Percentiles rank a stretch among this genome's conserved stretches.
Conservation (phyloP, 1,140 invertebrate genomes). For the Cephus cinctus region DNA sequence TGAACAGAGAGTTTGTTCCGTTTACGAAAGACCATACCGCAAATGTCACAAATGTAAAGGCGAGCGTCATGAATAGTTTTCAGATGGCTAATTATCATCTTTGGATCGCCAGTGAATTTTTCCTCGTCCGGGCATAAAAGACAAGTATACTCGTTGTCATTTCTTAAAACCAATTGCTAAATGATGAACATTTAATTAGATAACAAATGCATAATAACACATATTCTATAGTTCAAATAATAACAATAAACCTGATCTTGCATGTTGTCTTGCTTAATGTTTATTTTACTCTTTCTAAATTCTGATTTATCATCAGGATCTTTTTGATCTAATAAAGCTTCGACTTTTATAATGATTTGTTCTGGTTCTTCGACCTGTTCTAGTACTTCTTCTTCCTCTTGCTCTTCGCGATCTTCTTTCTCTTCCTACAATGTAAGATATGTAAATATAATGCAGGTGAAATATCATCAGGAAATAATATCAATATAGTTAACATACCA, state of each 20-base stretch:
- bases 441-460: too few relatives aligned
- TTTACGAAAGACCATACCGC: constrained; percentile 65
- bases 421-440: too few relatives aligned
- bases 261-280: constrained; percentile 11
- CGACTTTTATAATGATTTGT: constrained; percentile 15
- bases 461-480: too few relatives aligned
- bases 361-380: constrained; percentile 9
- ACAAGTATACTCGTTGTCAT: constrained; percentile 61
- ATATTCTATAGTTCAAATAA: too few relatives aligned
- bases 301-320: constrained; percentile 14
- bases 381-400: constrained; percentile 17
- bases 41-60: constrained; percentile 72
- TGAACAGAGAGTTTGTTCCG: constrained; percentile 65
- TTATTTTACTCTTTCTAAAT: constrained; percentile 22
- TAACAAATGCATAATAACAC: constrained; percentile 10
- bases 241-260: not conserved
- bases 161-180: constrained; percentile 56
- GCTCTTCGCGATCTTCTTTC: constrained; percentile 10
- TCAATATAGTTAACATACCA: too few relatives aligned
- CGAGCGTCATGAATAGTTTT: constrained; percentile 61
- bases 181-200: constrained; percentile 16
- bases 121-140: constrained; percentile 58
- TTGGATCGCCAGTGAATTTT: constrained; percentile 56
- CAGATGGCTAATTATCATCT: constrained; percentile 63
- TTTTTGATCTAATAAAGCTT: constrained; percentile 16